Conservation (phyloP, 1,140 invertebrate species). For the Ips typographus region DNA sequence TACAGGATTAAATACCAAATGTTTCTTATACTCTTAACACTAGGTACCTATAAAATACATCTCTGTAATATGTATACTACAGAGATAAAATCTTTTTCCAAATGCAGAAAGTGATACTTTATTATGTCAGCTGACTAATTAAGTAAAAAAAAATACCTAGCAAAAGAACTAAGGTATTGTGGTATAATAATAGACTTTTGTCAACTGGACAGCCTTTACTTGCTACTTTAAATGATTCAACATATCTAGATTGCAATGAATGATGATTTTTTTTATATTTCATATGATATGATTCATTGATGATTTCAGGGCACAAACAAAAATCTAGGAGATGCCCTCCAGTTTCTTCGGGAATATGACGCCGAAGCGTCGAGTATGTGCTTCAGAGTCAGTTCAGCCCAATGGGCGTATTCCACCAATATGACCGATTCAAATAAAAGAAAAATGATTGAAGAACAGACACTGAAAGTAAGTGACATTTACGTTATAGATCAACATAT, state of each 20-base stretch:
- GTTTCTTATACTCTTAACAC: too few relatives aligned
- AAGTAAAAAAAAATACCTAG: too few relatives aligned
- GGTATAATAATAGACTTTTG: too few relatives aligned
- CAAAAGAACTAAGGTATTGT: too few relatives aligned
- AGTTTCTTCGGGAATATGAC: slow-evolving; percentile 73
- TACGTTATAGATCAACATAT: not conserved
- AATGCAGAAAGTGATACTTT: too few relatives aligned
- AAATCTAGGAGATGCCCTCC: slow-evolving; percentile 67
- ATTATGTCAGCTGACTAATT: too few relatives aligned
- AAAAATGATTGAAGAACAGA: slow-evolving; percentile 71
- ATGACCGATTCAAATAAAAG: slow-evolving; percentile 71
- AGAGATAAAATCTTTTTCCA: too few relatives aligned
- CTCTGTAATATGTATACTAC: too few relatives aligned
- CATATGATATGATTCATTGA: slow-evolving; percentile 6
- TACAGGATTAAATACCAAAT: not conserved
- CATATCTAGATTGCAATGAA: too few relatives aligned
- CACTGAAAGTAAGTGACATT: slow-evolving; percentile 63
- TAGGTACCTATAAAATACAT: too few relatives aligned
- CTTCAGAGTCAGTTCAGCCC: slow-evolving; percentile 65
- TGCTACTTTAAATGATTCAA: too few relatives aligned
- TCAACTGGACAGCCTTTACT: not conserved
- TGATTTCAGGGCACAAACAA: slow-evolving; percentile 65
- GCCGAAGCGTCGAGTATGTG: slow-evolving; percentile 71
- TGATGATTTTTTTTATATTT: not conserved
- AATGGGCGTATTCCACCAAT: slow-evolving; percentile 79